These are phyloP conservation scores for Parazoanthus darwini DNA, from an alignment of 92 coral and sea anemone genomes.

Conservation along the genomic window DNA sequence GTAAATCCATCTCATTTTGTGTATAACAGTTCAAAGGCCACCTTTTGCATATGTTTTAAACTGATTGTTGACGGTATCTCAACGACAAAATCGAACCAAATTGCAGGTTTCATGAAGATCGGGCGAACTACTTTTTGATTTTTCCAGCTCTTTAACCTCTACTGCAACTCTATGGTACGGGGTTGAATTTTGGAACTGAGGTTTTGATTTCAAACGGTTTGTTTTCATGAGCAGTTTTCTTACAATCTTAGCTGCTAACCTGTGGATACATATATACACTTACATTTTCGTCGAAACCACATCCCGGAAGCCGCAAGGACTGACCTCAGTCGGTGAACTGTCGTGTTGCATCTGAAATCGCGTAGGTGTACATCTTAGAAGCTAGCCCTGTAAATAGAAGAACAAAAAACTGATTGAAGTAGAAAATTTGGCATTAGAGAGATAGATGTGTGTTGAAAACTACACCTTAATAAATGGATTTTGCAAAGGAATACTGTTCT, in stretches of 20 bases:
- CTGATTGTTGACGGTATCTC: neutral
- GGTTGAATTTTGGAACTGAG: neutral
- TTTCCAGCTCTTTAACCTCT: neutral
- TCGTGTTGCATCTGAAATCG: constrained; percentile 3
- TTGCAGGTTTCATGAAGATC: neutral
- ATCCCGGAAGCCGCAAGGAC: constrained; percentile 25
- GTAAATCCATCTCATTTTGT: neutral
- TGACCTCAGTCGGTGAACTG: constrained; percentile 11
- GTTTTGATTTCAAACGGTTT: neutral
- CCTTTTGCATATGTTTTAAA: neutral
- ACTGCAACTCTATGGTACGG: neutral
- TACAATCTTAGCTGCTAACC: neutral
- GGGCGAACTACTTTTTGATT: too few species aligned
- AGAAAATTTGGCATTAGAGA: neutral
- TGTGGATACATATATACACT: neutral
- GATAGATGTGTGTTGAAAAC: neutral
- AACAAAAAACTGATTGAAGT: constrained; percentile 8
- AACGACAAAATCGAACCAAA: neutral
- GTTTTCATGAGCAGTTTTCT: neutral
- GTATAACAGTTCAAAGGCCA: neutral
- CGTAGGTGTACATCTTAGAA: constrained; percentile 20
- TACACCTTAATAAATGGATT: constrained; percentile 6
- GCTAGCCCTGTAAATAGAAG: constrained; percentile 24
- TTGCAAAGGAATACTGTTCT: neutral
- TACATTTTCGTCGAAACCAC: constrained; percentile 22